Evolutionary conservation across 2,888 invertebrate genomes (phyloP).

Genomic region (Willowsia nigromaculata): DNA sequence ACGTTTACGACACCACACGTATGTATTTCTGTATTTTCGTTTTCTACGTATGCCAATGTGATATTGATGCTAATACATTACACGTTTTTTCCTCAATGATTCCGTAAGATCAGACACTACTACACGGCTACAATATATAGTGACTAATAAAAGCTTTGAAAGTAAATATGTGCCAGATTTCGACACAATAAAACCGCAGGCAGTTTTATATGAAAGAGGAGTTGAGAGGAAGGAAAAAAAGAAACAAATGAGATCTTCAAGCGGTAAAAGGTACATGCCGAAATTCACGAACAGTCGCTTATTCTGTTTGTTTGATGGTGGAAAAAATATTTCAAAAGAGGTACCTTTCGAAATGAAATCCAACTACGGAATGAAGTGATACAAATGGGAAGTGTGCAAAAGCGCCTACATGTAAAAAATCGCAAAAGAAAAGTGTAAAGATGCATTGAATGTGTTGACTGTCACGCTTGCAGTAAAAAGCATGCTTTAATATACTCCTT

Average conservation of each 20-base stretch:
- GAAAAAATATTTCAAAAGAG: constrained; percentile 10
- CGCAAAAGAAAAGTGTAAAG: constrained; percentile 3
- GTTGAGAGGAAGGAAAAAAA: background rate
- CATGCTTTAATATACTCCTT: constrained; percentile 58
- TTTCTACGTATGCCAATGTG: background rate
- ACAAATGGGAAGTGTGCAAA: background rate
- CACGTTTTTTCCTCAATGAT: background rate
- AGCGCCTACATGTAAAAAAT: background rate
- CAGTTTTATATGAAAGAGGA: background rate
- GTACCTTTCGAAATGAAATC: background rate
- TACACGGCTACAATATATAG: background rate
- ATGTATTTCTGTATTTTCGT: background rate
- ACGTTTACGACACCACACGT: background rate
- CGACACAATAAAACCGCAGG: constrained; percentile 4
- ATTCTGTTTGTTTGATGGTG: background rate
- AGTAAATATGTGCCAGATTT: background rate
- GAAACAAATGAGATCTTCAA: constrained; percentile 9
- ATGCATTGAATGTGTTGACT: constrained; percentile 53
- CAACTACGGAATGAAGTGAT: background rate
- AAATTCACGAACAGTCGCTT: background rate
- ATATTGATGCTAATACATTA: background rate
- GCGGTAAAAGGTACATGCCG: background rate
- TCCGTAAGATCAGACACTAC: background rate
- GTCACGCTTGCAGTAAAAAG: constrained; percentile 23
- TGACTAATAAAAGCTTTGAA: background rate